A percentile compares a stretch with the other conserved stretches of the same genome.
phyloP scores from a whole-genome alignment of 2,113 vertebrate genomes.

The Struthio camelus region DNA sequence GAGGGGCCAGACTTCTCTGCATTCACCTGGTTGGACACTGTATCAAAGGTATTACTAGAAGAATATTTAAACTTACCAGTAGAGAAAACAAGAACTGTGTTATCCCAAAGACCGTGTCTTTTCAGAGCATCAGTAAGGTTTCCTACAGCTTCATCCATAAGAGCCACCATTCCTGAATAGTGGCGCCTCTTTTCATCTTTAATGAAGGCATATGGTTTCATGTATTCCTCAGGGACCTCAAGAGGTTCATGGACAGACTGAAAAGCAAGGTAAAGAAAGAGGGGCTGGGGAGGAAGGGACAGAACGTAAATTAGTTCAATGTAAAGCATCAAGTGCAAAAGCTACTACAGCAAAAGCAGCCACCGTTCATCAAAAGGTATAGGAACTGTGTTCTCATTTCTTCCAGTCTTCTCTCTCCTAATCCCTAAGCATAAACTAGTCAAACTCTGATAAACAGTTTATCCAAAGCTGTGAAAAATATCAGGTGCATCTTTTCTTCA shows the following conservation, averaged over 20 bases:
- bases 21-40: background rate
- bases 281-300: slow-evolving; percentile 77
- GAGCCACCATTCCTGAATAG: slow-evolving; percentile 93
- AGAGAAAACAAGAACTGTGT: slow-evolving; percentile 92
- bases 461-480: background rate
- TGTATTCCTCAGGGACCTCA: slow-evolving; percentile 87
- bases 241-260: slow-evolving; percentile 92
- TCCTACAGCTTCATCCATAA: slow-evolving; percentile 94
- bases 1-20: background rate
- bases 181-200: slow-evolving; percentile 76
- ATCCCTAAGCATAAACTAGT: background rate
- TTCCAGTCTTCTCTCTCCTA: background rate
- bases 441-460: background rate
- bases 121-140: slow-evolving; percentile 88
- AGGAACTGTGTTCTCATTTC: background rate
- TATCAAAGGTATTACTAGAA: background rate
- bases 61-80: slow-evolving; percentile 82
- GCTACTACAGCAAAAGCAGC: background rate
- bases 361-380: background rate
- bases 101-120: slow-evolving; percentile 85
- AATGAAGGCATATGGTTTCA: slow-evolving; percentile 85
- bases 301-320: background rate
- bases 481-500: background rate
- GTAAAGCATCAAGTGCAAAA: background rate
- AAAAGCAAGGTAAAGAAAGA: slow-evolving; percentile 93